phyloP scores from a whole-genome alignment of 1,140 invertebrate species.

The Zaprionus davidi region DNA sequence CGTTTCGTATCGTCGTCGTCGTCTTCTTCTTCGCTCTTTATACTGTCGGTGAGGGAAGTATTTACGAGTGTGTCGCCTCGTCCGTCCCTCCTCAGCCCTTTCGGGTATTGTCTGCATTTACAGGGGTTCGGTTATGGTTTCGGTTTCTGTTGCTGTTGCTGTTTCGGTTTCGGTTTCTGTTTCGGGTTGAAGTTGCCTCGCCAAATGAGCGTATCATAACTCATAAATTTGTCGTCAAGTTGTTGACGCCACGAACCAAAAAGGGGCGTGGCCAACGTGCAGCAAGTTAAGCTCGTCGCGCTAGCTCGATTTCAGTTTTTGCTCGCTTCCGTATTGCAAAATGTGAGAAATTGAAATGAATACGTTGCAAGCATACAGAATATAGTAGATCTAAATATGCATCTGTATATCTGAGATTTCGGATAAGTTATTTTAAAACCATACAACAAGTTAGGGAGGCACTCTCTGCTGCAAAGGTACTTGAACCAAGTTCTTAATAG shows the following conservation, averaged over 20 bases:
- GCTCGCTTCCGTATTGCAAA: background rate
- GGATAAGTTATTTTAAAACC: no score
- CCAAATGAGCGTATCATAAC: conserved; percentile 48
- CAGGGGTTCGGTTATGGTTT: background rate
- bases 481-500: no score
- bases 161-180: background rate
- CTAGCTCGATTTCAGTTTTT: background rate
- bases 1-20: background rate
- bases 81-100: background rate
- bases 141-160: background rate
- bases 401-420: no score
- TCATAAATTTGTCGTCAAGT: conserved; percentile 59
- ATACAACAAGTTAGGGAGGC: no score
- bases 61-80: conserved; percentile 33
- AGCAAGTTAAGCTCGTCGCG: conserved; percentile 18
- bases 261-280: conserved; percentile 26
- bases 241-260: conserved; percentile 53
- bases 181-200: conserved; percentile 30
- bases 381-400: no score
- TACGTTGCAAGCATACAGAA: background rate
- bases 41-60: conserved; percentile 11
- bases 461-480: no score
- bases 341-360: background rate
- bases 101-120: background rate
- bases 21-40: conserved; percentile 35